Evolutionary conservation across 2,113 vertebrate species (phyloP), one percentile per base, ranked within the genome.

Genomic region (Argyrosomus japonicus): DNA sequence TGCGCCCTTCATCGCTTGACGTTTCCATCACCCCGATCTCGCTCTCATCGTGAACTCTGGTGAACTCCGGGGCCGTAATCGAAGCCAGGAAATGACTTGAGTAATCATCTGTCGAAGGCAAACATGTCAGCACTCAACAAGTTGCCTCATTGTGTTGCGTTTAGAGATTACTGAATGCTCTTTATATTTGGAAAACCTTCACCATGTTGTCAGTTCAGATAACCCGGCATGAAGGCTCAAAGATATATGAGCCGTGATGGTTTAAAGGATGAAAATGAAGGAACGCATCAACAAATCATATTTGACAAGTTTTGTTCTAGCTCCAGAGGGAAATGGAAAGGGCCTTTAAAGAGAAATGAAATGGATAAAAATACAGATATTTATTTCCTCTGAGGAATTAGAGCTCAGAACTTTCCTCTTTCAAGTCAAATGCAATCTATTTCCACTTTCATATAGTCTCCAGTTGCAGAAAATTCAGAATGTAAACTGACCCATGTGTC

Each of bases 371-470:
- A 90, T 79, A 81, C 84, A 79, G 74, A 88, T 75, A 76, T 87
- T 84, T 53, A 51, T 75, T 85, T 87, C 81, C 84, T 87, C 50
- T 32, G 69, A 86, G 83, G 85, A 86, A 79, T 80, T 80, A 27
- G 48, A 47, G 36, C 69, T 86, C 84, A 58, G 60, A 91, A 87
- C 69, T 77, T 81, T 57, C 68, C 40, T 73, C 81, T 90, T 86
- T 91, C 76, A 82, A 91, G 86, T 91, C 90, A 75, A 74, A 86
- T 32, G 71, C 84, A 91, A 90, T 89, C 77, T 78, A 45, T 63
- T 77, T 86, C 72, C 36, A 54, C 87, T 86, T 82, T 86, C 70
- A 84, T 88, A 78, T 65, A 70, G 77, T 74, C 53, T 85, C 75
- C 61, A 32, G 54, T 32, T 18, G 64, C 62, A 48, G 45, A 60